Conservation (phyloP, 2,113 vertebrate species). For the Gadus chalcogrammus region DNA sequence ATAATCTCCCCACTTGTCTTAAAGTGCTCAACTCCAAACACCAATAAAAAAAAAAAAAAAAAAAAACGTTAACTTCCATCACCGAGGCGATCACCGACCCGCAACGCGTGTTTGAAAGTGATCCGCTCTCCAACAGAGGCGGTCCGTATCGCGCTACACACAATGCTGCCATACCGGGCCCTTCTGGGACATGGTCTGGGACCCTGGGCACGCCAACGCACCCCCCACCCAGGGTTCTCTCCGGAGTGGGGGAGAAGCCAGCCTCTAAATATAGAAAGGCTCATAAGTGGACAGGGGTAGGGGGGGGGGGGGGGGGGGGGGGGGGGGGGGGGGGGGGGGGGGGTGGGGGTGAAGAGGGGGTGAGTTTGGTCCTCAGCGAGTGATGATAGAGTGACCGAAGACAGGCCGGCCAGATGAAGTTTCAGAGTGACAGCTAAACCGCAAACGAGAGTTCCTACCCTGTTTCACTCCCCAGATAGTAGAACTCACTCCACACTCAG, state of each 20-base stretch:
- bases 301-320: too few relatives aligned
- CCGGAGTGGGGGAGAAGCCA: slow-evolving; percentile 6
- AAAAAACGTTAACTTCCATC: too few relatives aligned
- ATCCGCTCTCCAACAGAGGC: slow-evolving; percentile 19
- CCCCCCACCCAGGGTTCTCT: slow-evolving; percentile 8
- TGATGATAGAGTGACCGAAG: slow-evolving; percentile 59
- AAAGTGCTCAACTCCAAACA: too few relatives aligned
- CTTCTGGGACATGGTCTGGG: slow-evolving; percentile 19
- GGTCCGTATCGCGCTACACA: slow-evolving; percentile 18
- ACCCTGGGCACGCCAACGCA: neutral
- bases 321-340: too few relatives aligned
- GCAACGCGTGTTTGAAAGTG: too few relatives aligned
- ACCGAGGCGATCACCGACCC: too few relatives aligned
- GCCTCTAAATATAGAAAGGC: slow-evolving; percentile 56
- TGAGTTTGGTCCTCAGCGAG: slow-evolving; percentile 34
- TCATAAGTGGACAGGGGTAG: slow-evolving; percentile 38
- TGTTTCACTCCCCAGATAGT: too few relatives aligned
- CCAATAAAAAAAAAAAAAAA: too few relatives aligned
- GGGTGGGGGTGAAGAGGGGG: slow-evolving; percentile 24
- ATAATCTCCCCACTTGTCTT: too few relatives aligned
- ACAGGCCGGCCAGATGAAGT: slow-evolving; percentile 49
- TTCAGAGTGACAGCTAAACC: slow-evolving; percentile 40
- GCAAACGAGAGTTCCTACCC: too few relatives aligned
- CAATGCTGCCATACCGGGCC: slow-evolving; percentile 15
- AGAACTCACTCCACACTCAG: too few relatives aligned